Evolutionary conservation across 2,113 vertebrate species (phyloP), one percentile per base, ranked within the genome.

Genomic region (Podilymbus podiceps): DNA sequence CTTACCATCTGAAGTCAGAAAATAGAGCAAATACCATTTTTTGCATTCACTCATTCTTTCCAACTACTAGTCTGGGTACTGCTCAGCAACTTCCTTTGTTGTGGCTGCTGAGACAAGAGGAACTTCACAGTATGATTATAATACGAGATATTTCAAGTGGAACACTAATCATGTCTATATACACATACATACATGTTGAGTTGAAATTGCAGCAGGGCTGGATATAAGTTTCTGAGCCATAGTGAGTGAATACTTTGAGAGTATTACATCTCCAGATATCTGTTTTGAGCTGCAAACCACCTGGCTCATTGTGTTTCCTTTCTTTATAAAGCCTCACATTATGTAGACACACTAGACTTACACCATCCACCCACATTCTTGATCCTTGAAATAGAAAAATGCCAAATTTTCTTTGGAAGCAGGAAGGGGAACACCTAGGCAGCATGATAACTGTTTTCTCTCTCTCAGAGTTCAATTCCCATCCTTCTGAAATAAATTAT

Each of bases 1-100:
- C 71, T 95, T 71, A 79, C 76, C 35, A 64, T 89, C 67, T 89
- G 73, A 97, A 96, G 67, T 56, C n/a, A 93, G 55, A 88, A 91
- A 89, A 90, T 63, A 68, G 76, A 74, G 27, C 63, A 86, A 92
- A 72, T 49, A 56, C 75, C 82, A 49, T 84, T 93, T 90, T 76
- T 85, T 90, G 10, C 59, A 28, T 91, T 83, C 62, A 38, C 35
- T 78, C 60, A 71, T 74, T 77, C 66, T 82, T 89, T 96, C 82
- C 88, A 88, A 90, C 80, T 62, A 15, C 30, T 64, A 52, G 67
- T 80, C 71, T 66, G 72, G 20, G 52, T 77, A 50, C n/a, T 47
- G 38, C 75, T 83, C 63, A 46, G 42, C n/a, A 50, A 11, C 78
- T 71, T 89, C n/a, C 50, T 94, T 92, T 88, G 49, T 72, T 79